Conservation (phyloP, 1,140 invertebrate species). For the Pseudomyrmex pallidus region DNA sequence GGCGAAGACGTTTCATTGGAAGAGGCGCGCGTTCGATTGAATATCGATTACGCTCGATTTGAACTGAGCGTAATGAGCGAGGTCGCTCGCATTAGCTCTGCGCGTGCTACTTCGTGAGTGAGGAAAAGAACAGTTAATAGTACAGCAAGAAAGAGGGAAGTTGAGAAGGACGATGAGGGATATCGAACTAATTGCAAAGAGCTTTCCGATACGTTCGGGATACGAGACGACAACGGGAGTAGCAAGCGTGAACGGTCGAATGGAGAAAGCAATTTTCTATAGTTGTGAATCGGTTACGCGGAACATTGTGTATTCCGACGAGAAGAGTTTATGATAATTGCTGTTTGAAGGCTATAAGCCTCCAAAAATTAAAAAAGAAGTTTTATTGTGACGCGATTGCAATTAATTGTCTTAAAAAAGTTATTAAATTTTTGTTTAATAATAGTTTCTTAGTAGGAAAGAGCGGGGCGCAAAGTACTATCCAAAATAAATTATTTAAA, state of each 20-base stretch:
- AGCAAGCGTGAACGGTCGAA: constrained; percentile 36
- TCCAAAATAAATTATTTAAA: too few relatives aligned
- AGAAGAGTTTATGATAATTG: constrained; percentile 49
- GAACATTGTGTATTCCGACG: constrained; percentile 30
- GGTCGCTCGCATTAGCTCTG: constrained; percentile 46
- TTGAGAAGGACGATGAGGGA: constrained; percentile 2
- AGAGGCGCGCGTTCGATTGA: constrained; percentile 59
- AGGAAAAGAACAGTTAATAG: constrained; percentile 62
- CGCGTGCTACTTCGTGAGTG: constrained; percentile 11
- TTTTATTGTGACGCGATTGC: too few relatives aligned
- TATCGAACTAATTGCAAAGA: constrained; percentile 69
- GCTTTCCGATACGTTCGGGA: constrained; percentile 65
- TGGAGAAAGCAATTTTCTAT: constrained; percentile 69
- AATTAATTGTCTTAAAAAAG: too few relatives aligned
- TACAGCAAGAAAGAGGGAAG: constrained; percentile 15
- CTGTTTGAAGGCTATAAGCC: not conserved
- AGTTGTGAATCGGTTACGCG: constrained; percentile 59
- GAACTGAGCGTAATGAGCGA: constrained; percentile 65
- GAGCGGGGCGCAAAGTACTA: too few relatives aligned
- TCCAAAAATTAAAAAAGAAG: too few relatives aligned
- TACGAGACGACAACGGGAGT: constrained; percentile 11
- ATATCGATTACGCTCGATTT: constrained; percentile 71
- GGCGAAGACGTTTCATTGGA: constrained; percentile 28
- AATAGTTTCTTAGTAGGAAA: too few relatives aligned
- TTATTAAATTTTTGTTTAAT: too few relatives aligned